A percentile compares a stretch with the other conserved stretches of the same genome.
phyloP scores from a whole-genome alignment of 2,797 vertebrate genomes.

The Coluber constrictor region DNA sequence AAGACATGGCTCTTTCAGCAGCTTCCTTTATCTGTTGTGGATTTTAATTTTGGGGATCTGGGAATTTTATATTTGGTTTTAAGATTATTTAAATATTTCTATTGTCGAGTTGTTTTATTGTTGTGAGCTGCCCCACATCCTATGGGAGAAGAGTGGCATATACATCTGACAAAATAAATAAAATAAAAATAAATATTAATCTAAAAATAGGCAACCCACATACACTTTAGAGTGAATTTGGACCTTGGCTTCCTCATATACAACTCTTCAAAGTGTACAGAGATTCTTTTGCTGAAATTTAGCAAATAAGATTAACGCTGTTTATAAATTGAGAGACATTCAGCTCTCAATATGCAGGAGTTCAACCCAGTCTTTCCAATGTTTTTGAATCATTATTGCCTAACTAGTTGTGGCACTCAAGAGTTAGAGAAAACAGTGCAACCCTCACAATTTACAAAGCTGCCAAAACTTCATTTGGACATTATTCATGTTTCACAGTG shows the following conservation, averaged over 20 bases:
- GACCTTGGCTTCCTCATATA: not conserved
- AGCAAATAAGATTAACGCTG: not conserved
- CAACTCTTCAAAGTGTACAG: not conserved
- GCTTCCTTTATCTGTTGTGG: no score
- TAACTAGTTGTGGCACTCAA: not conserved
- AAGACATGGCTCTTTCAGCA: no score
- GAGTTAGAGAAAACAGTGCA: not conserved
- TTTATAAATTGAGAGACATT: not conserved
- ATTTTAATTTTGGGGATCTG: no score
- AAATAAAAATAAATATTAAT: not conserved
- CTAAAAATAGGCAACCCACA: not conserved
- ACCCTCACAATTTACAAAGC: not conserved
- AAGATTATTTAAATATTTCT: no score
- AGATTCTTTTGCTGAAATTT: not conserved
- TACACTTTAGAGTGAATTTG: not conserved
- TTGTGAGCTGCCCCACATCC: no score
- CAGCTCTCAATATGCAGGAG: not conserved
- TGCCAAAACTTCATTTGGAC: not conserved
- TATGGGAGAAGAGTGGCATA: no score
- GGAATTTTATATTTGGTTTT: no score
- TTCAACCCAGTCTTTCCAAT: not conserved
- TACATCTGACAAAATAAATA: no score
- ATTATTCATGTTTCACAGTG: not conserved
- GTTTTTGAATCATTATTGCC: not conserved
- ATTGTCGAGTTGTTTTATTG: no score